Evolutionary conservation across 30 jellyfish, hydroid and myxozoan genomes (phyloP).

Genomic region (Mastigias papua): DNA sequence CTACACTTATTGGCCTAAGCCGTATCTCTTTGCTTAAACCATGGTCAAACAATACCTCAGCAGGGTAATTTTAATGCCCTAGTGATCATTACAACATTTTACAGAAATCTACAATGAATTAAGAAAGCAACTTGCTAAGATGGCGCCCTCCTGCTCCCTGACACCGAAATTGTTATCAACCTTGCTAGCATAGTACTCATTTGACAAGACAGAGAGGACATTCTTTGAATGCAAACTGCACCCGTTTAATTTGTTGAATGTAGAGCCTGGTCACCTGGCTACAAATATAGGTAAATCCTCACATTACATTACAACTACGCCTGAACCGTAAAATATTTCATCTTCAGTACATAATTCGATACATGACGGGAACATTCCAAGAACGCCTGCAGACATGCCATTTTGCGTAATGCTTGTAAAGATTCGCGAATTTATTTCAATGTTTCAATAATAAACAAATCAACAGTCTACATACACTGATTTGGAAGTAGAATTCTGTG

Average conservation of each 20-base stretch:
- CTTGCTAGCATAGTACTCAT: conserved; percentile 9
- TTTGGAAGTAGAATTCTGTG: too few species aligned
- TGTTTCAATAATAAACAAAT: too few species aligned
- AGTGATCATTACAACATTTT: conserved; percentile 15
- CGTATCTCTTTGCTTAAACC: conserved; percentile 25
- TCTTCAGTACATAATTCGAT: too few species aligned
- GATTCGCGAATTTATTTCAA: too few species aligned
- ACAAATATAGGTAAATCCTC: too few species aligned
- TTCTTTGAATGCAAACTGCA: conserved; percentile 31
- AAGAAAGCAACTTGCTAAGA: conserved; percentile 57
- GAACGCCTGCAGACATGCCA: too few species aligned
- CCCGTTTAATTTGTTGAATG: conserved; percentile 15
- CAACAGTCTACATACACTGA: too few species aligned
- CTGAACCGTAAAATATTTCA: too few species aligned
- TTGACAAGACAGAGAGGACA: conserved; percentile 7
- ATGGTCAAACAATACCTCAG: conserved; percentile 34
- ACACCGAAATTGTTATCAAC: not conserved
- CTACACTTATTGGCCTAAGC: conserved; percentile 1
- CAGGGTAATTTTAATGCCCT: conserved; percentile 37
- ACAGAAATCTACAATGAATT: conserved; percentile 50
- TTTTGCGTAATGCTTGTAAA: too few species aligned
- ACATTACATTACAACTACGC: too few species aligned
- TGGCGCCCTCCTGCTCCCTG: conserved; percentile 49
- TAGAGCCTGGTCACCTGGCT: too few species aligned
- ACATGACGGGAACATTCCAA: too few species aligned